Percentiles rank a stretch among this genome's conserved stretches.
These are phyloP conservation scores for Acropora tenuis DNA, from an alignment of 64 coral and sea anemone genomes.

Conservation along the genomic window DNA sequence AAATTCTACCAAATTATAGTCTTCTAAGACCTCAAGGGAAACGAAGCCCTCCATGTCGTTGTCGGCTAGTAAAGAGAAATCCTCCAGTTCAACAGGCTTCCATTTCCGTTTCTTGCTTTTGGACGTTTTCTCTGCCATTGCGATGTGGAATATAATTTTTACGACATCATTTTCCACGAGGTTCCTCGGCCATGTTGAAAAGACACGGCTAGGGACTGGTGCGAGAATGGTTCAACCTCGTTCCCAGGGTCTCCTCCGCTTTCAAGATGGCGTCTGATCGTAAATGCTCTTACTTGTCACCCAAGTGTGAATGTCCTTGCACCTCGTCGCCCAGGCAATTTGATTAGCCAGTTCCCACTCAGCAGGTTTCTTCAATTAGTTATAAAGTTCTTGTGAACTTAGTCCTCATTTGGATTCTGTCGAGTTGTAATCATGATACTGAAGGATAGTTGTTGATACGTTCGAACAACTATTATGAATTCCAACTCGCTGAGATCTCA, in stretches of 20 bases:
- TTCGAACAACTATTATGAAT: too few relatives aligned
- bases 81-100: conserved; percentile 72
- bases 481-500: too few relatives aligned
- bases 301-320: conserved; percentile 39
- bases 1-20: conserved; percentile 64
- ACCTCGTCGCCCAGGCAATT: conserved; percentile 19
- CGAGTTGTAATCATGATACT: too few relatives aligned
- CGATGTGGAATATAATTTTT: too few relatives aligned
- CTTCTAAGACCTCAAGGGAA: conserved; percentile 76
- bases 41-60: conserved; percentile 94
- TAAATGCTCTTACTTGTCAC: neutral
- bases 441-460: too few relatives aligned
- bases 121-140: conserved; percentile 46
- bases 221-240: too few relatives aligned
- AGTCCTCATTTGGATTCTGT: too few relatives aligned
- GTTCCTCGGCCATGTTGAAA: too few relatives aligned
- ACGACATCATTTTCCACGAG: neutral
- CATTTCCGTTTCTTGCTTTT: conserved; percentile 85
- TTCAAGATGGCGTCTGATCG: neutral
- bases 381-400: too few relatives aligned
- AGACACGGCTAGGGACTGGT: too few relatives aligned
- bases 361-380: conserved; percentile 6
- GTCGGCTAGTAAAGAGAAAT: conserved; percentile 67
- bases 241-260: too few relatives aligned
- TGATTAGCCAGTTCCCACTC: conserved; percentile 3